Conservation (phyloP, 2,797 vertebrate species). For the Perdix hodgsoniae region DNA sequence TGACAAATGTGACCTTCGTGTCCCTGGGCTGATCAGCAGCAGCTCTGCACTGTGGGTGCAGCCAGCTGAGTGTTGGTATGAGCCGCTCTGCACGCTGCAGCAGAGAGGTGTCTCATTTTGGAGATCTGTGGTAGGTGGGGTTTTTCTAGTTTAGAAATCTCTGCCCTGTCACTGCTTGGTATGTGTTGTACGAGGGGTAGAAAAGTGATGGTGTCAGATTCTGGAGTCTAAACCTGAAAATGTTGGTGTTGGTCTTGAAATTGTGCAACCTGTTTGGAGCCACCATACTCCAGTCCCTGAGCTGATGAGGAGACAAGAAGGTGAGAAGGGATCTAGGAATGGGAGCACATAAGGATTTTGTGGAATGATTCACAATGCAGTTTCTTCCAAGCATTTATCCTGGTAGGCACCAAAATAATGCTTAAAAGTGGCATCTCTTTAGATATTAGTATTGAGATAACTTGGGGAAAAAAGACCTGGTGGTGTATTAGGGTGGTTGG, state of each 20-base stretch:
- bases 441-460: background rate
- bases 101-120: background rate
- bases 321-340: background rate
- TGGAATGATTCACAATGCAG: background rate
- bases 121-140: background rate
- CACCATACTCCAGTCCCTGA: background rate
- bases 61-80: rapidly evolving
- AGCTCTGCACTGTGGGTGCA: background rate
- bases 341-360: background rate
- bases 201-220: background rate
- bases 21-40: background rate
- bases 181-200: background rate
- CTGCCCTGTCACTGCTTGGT: background rate
- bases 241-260: background rate
- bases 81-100: background rate
- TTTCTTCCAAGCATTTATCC: background rate
- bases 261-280: background rate
- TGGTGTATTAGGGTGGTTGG: background rate
- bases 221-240: background rate
- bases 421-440: background rate
- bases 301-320: background rate
- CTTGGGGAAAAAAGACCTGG: background rate
- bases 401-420: background rate
- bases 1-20: rapidly evolving
- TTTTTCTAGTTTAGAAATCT: background rate